These are phyloP conservation scores for Ectropis grisescens DNA, from an alignment of 1,140 invertebrate species.

Conservation along the genomic window DNA sequence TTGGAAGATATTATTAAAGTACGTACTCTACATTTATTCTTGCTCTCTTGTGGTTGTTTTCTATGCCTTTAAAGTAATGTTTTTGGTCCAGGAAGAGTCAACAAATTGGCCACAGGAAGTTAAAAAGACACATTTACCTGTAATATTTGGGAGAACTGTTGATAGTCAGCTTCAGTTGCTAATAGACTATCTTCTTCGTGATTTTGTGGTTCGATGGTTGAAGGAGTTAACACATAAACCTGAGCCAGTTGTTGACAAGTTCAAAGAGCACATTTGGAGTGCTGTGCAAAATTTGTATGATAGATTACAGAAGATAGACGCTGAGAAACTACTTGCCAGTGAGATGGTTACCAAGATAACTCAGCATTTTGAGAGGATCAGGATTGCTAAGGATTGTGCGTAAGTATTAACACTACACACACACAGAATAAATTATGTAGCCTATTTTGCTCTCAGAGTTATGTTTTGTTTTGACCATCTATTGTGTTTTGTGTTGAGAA, in stretches of 20 bases:
- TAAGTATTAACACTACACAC: conserved; percentile 66
- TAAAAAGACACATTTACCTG: conserved; percentile 72
- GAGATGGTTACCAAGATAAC: conserved; percentile 86
- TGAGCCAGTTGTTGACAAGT: conserved; percentile 73
- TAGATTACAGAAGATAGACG: conserved; percentile 80
- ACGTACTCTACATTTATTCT: too few species aligned
- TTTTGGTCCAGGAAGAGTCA: conserved; percentile 53
- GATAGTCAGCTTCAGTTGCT: conserved; percentile 87
- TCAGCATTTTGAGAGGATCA: conserved; percentile 88
- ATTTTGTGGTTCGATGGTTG: conserved; percentile 84
- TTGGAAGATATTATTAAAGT: conserved; percentile 52
- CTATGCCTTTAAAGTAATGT: too few species aligned
- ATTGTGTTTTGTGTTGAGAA: too few species aligned
- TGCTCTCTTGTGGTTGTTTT: too few species aligned
- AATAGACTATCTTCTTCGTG: conserved; percentile 82
- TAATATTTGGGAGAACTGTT: conserved; percentile 84
- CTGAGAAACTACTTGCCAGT: conserved; percentile 84
- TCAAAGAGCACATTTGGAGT: conserved; percentile 87
- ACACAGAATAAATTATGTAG: background rate
- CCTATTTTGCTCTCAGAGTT: too few species aligned
- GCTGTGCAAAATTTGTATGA: conserved; percentile 80
- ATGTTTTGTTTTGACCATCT: too few species aligned
- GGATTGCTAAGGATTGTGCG: conserved; percentile 80
- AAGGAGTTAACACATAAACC: conserved; percentile 75
- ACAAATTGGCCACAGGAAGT: conserved; percentile 35